Evolutionary conservation across 2,113 vertebrate genomes (phyloP).

Genomic region (Crocuta crocuta): DNA sequence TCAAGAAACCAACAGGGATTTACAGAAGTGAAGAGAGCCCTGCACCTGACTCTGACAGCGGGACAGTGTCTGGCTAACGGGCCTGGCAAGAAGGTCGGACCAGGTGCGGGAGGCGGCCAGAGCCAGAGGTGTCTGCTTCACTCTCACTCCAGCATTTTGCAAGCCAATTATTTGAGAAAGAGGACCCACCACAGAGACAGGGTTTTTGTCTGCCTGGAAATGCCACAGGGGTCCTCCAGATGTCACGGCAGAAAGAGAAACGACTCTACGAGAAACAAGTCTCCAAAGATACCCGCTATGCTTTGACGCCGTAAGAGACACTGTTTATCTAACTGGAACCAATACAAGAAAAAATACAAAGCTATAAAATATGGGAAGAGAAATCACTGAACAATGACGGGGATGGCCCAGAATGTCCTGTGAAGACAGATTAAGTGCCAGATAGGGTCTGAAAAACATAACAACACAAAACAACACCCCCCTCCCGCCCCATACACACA

Average conservation of each 20-base stretch:
- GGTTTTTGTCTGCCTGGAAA: constrained; percentile 2
- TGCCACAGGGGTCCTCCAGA: background rate
- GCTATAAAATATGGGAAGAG: background rate
- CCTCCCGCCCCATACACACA: too few species aligned
- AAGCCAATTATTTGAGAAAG: constrained; percentile 18
- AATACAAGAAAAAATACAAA: constrained; percentile 17
- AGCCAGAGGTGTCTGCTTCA: background rate
- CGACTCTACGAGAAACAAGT: background rate
- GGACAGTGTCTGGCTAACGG: background rate
- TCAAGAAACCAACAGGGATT: constrained; percentile 71
- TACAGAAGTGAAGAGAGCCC: constrained; percentile 23
- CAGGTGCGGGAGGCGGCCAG: background rate
- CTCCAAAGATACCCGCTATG: background rate
- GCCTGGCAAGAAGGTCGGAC: background rate
- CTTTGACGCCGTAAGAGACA: background rate
- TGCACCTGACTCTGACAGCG: background rate
- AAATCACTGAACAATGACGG: background rate
- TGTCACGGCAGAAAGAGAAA: background rate
- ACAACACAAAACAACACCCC: background rate
- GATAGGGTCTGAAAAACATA: constrained; percentile 13
- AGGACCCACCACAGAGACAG: background rate
- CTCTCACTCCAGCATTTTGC: background rate
- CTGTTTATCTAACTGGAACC: background rate
- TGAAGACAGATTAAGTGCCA: background rate
- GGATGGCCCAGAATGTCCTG: background rate